Base-by-base conservation (phyloP, 2,888 invertebrate genomes). In the Clanis bilineata region DNA sequence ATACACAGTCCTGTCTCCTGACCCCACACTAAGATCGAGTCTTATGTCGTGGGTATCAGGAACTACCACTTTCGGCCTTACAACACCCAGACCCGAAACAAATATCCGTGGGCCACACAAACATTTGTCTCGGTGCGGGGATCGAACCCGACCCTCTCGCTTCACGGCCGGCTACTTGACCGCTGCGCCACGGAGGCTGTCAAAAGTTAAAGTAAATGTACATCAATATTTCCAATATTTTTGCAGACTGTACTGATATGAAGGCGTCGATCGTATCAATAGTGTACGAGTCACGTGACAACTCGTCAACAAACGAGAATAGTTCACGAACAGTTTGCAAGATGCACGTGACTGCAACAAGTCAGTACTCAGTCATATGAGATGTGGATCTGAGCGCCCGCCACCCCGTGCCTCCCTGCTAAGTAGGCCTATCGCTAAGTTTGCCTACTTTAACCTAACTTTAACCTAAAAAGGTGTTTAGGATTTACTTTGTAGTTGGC, bases 331-430 rank as follows among this genome's bases (percentile, higher is more conserved):
- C 68, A 75, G 74, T 78, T 80, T 68, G 73, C 71, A 75, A 72
- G 77, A 76, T 78, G 79, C 85, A 83, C 80, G 83, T 83, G 83
- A 81, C 80, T 86, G 89, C 89, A 90, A 90, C 89, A 88, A 87
- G 84, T 87, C 76, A 78, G 78, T 77, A 78, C 77, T 80, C 80
- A 78, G 77, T 80, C 80, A 73, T 73, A 66, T 68, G 71, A 66
- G 71, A 71, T 73, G 74, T 65, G 66, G 63, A 67, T n/a, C n/a
- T n/a, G 58, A 57, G 69, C 69, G 60, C 68, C 70, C 69, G 58
- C 63, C 66, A 57, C 60, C 67, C 63, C 58, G 60, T 58, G 64
- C 66, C 58, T n/a, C 25, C 15, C 25, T 18, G 18, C 22, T 6
- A 23, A 23, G 45, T 69, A 77, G 74, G 77, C 79, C 79, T 79